Percentiles rank a stretch among this genome's conserved stretches.
These are phyloP conservation scores for Brenthis daphne DNA, from an alignment of 2,888 invertebrate species.

Conservation along the genomic window DNA sequence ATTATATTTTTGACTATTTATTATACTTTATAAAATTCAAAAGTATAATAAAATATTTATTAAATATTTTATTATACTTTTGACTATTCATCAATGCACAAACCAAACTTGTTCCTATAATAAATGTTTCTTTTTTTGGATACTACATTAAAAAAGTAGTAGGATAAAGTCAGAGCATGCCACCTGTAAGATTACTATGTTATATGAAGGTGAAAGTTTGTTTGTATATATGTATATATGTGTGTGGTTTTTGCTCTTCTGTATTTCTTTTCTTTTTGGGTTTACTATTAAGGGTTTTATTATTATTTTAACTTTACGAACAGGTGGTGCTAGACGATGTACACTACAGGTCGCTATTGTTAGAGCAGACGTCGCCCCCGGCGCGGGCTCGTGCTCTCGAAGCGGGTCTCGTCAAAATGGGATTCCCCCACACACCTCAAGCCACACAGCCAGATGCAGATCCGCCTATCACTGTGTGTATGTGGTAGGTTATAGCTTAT, in stretches of 20 bases:
- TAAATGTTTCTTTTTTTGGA: too few species aligned
- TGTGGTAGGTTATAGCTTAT: conserved; percentile 85
- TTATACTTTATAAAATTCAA: too few species aligned
- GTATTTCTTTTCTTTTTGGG: not conserved
- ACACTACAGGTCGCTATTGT: conserved; percentile 84
- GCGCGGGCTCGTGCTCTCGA: conserved; percentile 84
- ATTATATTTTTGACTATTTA: too few species aligned
- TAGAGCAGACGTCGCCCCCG: conserved; percentile 83
- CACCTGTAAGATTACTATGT: too few species aligned
- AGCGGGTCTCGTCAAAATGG: conserved; percentile 95
- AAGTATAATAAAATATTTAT: too few species aligned
- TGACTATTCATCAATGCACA: too few species aligned
- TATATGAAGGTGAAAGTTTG: too few species aligned
- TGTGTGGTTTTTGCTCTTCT: not conserved
- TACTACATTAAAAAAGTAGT: too few species aligned
- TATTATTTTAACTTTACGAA: not conserved
- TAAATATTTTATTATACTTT: too few species aligned
- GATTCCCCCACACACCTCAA: conserved; percentile 92
- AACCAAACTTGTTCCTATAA: too few species aligned
- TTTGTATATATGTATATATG: too few species aligned
- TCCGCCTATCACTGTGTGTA: conserved; percentile 92
- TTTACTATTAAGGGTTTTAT: not conserved
- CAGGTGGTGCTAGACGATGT: conserved; percentile 89
- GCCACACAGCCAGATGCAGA: conserved; percentile 79
- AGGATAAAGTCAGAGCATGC: too few species aligned